Evolutionary conservation across 2,888 invertebrate genomes (phyloP).

Genomic region (Trissonchulus sp.): DNA sequence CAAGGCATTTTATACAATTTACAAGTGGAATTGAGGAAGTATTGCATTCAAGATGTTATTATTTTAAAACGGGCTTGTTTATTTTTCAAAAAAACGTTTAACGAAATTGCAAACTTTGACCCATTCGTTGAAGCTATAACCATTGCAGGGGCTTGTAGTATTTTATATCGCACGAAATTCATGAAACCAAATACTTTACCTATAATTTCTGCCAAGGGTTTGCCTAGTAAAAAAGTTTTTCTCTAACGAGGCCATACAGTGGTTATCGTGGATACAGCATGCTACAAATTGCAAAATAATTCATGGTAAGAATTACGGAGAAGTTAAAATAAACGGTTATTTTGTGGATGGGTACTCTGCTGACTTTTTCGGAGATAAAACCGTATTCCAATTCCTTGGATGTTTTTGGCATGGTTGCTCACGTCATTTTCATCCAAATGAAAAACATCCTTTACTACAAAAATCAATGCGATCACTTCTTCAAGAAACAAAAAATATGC

Average conservation of each 20-base stretch:
- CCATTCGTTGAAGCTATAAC: not conserved
- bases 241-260: not conserved
- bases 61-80: not conserved
- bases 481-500: no score
- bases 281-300: no score
- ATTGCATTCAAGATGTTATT: constrained; percentile 9
- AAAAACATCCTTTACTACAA: not conserved
- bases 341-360: constrained; percentile 7
- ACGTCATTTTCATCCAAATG: not conserved
- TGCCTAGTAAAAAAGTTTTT: no score
- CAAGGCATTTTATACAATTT: constrained; percentile 7
- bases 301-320: not conserved
- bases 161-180: not conserved
- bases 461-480: not conserved
- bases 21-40: not conserved
- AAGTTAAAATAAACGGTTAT: not conserved
- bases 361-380: not conserved
- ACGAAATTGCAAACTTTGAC: no score
- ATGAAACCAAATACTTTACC: not conserved
- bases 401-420: constrained; percentile 5
- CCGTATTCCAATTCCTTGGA: not conserved
- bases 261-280: no score
- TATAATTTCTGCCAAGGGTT: no score
- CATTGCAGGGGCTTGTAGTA: not conserved
- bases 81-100: no score